Base-by-base conservation (phyloP, 2,797 vertebrate genomes). In the Chelmon rostratus region DNA sequence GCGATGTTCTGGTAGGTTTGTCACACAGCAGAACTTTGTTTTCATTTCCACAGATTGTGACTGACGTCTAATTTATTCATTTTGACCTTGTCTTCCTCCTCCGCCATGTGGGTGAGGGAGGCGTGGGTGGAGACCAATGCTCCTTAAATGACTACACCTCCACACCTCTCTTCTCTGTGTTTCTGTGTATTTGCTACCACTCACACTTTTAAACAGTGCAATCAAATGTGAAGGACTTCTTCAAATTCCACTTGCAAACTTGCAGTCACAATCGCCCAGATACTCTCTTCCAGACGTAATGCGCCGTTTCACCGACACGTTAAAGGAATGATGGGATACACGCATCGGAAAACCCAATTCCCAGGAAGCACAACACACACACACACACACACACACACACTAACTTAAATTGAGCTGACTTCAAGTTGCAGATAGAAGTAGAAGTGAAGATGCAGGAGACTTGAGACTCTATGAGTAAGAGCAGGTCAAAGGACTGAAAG, bases 51-150 rank as follows among this genome's bases (percentile, higher is more conserved):
- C 42, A 46, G 37, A 40, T 44, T 31, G 42, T 33, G 46, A 46
- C 33, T 47, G 46, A 64, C 31, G 40, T 44, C 23, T 62, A 19
- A 25, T 44, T 62, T 62, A 62, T 44, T 62, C 15, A 62, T 62
- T 62, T 62, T 15, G 16, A 62, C 23, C 40, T 28, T 25, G 7
- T 28, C 40, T 62, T 62, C 25, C 61, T 28, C 61, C 61, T 63
- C 40, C 18, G 46, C 37, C 38, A 4, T 46, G 62, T 65, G 42
- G 42, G 62, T 65, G 44, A 65, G 44, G 21, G n/a, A 49, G 47
- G 47, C 49, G 44, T 46, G 21, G 49, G 49, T 50, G 49, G n/a
- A 50, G n/a, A 9, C n/a, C n/a, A 23, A n/a, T 50, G 12, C 8
- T 53, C 50, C 50, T 53, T 13, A 13, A 9, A 13, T 42, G 40